phyloP scores from a whole-genome alignment of 2,113 vertebrate species.

The Pterophyllum scalare region DNA sequence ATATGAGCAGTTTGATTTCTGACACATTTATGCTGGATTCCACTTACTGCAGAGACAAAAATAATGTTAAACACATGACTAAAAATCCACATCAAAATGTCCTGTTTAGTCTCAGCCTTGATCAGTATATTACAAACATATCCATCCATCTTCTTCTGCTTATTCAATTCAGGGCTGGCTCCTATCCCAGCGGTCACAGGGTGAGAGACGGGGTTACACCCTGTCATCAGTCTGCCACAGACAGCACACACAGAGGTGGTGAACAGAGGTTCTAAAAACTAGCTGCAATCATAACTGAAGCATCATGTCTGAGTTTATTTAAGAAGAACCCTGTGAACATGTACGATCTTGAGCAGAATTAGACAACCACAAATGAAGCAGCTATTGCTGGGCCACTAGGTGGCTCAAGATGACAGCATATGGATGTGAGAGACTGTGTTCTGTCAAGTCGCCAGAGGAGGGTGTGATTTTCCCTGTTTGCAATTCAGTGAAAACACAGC shows the following conservation, averaged over 20 bases:
- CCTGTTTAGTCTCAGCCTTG: background rate
- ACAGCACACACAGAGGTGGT: background rate
- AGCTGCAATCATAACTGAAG: background rate
- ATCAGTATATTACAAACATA: background rate
- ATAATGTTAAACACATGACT: background rate
- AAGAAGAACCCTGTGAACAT: background rate
- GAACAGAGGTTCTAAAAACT: background rate
- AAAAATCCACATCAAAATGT: background rate
- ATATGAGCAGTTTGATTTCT: background rate
- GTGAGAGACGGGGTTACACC: background rate
- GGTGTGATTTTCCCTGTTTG: slow-evolving; percentile 5
- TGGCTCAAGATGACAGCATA: slow-evolving; percentile 18
- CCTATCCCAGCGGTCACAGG: background rate
- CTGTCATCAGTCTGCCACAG: background rate
- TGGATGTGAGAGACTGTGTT: background rate
- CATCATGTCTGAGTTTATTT: background rate
- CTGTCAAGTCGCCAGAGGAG: background rate
- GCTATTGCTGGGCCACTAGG: slow-evolving; percentile 33
- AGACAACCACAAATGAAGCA: background rate
- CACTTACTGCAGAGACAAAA: background rate
- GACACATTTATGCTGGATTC: background rate
- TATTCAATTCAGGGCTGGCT: background rate
- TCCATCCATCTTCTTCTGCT: background rate
- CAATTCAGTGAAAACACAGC: background rate
- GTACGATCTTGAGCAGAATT: background rate